Evolutionary conservation across 2,113 vertebrate species (phyloP).

Genomic region (Chascanopsetta lugubris): DNA sequence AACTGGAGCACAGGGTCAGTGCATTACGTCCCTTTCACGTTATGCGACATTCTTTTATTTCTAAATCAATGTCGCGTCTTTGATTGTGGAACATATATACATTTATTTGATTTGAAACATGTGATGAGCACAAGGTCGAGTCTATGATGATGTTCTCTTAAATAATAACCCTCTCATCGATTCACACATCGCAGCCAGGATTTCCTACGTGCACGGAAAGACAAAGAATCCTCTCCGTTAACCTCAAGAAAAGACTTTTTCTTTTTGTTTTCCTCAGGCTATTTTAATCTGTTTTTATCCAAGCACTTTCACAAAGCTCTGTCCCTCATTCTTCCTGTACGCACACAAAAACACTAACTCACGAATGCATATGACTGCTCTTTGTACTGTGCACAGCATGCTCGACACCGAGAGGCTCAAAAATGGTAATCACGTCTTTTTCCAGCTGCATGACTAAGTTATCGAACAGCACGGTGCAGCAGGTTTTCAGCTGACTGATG

Average conservation of each 20-base stretch:
- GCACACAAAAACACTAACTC: constrained; percentile 52
- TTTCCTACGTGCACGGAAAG: background rate
- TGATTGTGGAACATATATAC: background rate
- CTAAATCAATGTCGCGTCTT: background rate
- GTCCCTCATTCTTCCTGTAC: constrained; percentile 22
- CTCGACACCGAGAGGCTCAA: constrained; percentile 67
- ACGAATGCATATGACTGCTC: constrained; percentile 54
- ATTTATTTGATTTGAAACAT: background rate
- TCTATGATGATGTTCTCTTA: background rate
- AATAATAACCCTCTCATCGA: background rate
- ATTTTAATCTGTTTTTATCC: constrained; percentile 13
- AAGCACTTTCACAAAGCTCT: constrained; percentile 14
- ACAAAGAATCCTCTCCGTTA: background rate
- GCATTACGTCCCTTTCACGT: background rate
- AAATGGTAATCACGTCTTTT: constrained; percentile 71
- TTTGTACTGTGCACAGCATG: constrained; percentile 46
- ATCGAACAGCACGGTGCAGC: constrained; percentile 53
- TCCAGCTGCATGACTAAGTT: constrained; percentile 62
- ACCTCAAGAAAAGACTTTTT: background rate
- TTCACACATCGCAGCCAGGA: background rate
- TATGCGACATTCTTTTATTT: background rate
- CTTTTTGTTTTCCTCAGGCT: background rate
- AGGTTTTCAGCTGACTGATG: constrained; percentile 15
- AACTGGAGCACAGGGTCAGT: background rate
- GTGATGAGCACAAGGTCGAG: background rate